Evolutionary conservation across 1,140 invertebrate genomes (phyloP).

Genomic region (Heliconius hewitsoni): DNA sequence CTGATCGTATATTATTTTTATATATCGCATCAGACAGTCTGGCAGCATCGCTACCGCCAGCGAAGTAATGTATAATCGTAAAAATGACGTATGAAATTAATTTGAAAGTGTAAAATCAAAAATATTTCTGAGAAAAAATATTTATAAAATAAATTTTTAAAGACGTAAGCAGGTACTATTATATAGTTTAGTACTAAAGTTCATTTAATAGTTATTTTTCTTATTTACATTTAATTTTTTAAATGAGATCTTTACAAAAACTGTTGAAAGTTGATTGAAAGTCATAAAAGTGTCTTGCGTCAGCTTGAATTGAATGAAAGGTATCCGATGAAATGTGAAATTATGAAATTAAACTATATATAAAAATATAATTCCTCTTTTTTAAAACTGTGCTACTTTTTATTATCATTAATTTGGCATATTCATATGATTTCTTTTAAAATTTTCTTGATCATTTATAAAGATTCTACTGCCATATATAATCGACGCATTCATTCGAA

Average conservation of each 20-base stretch:
- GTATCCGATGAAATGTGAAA: neutral
- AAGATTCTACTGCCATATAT: no score
- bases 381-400: no score
- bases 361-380: neutral
- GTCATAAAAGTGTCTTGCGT: no score
- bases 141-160: neutral
- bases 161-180: neutral
- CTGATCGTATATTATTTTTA: conserved; percentile 24
- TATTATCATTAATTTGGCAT: no score
- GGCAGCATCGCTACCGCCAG: conserved; percentile 24
- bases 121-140: neutral
- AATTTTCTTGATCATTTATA: no score
- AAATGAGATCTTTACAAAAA: no score
- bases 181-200: no score
- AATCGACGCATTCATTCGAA: no score
- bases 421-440: no score
- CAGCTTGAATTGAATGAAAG: no score
- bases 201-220: neutral
- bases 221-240: no score
- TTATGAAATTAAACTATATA: neutral
- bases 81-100: conserved; percentile 30
- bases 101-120: neutral
- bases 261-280: no score
- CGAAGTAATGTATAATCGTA: conserved; percentile 26
- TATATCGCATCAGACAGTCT: conserved; percentile 28